These are phyloP conservation scores for Gymnarchus niloticus DNA, from an alignment of 2,113 vertebrate genomes.

Conservation along the genomic window DNA sequence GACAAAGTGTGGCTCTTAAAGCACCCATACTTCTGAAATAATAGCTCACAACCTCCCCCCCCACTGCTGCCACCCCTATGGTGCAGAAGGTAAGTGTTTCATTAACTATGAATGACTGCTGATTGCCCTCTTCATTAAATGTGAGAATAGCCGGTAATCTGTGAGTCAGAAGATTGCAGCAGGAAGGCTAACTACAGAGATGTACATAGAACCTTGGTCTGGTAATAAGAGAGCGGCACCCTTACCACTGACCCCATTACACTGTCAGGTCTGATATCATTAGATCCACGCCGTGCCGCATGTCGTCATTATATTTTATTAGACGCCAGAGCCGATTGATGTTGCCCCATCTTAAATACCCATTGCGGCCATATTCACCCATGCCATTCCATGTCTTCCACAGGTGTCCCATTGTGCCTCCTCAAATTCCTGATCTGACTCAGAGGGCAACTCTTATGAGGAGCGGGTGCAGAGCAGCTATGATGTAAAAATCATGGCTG, in stretches of 20 bases:
- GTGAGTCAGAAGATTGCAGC: conserved; percentile 52
- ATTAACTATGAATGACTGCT: conserved; percentile 61
- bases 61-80: conserved; percentile 26
- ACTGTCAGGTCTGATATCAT: conserved; percentile 64
- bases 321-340: conserved; percentile 54
- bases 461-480: neutral
- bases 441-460: neutral
- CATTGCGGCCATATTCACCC: neutral
- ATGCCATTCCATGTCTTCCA: conserved; percentile 22
- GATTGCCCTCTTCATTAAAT: conserved; percentile 63
- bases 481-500: neutral
- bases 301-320: conserved; percentile 69
- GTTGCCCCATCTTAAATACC: conserved; percentile 29
- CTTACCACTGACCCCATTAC: conserved; percentile 58
- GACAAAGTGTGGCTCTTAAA: conserved; percentile 39
- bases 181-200: conserved; percentile 56
- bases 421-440: neutral
- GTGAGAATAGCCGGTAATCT: conserved; percentile 44
- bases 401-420: conserved; percentile 37
- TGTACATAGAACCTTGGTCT: conserved; percentile 34
- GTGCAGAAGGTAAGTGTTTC: conserved; percentile 55
- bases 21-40: conserved; percentile 31
- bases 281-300: conserved; percentile 53
- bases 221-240: conserved; percentile 60
- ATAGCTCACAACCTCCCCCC: conserved; percentile 31